These are phyloP conservation scores for Saturnia pavonia DNA, from an alignment of 2,888 invertebrate species.

Conservation along the genomic window DNA sequence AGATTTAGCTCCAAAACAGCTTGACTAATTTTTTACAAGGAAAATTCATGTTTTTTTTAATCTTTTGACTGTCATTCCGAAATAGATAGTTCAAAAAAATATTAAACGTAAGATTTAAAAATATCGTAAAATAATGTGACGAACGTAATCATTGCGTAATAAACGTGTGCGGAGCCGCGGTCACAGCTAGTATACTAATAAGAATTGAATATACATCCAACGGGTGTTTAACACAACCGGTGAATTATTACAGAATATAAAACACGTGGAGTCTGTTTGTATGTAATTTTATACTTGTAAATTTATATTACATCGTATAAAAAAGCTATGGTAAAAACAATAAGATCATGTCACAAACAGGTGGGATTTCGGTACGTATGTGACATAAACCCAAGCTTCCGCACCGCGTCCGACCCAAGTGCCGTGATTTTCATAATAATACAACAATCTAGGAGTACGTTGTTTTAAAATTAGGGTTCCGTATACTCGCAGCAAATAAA, in stretches of 20 bases:
- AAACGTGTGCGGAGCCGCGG: too few relatives aligned
- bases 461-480: background rate
- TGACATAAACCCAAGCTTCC: conserved; percentile 27
- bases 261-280: background rate
- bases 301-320: conserved; percentile 23
- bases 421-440: conserved; percentile 45
- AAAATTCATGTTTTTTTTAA: too few relatives aligned
- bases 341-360: conserved; percentile 26
- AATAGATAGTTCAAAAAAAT: too few relatives aligned
- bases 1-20: too few relatives aligned
- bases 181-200: too few relatives aligned
- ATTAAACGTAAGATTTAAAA: too few relatives aligned
- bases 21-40: too few relatives aligned
- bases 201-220: too few relatives aligned
- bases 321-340: conserved; percentile 30
- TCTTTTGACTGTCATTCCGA: too few relatives aligned
- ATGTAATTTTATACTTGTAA: conserved; percentile 15
- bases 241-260: background rate
- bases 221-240: too few relatives aligned
- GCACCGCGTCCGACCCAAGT: conserved; percentile 32
- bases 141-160: too few relatives aligned
- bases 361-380: conserved; percentile 34
- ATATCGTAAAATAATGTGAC: too few relatives aligned
- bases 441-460: conserved; percentile 23
- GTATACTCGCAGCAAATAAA: background rate